phyloP scores from a whole-genome alignment of 1,140 invertebrate species.

The Pygmarrhopalites habei region DNA sequence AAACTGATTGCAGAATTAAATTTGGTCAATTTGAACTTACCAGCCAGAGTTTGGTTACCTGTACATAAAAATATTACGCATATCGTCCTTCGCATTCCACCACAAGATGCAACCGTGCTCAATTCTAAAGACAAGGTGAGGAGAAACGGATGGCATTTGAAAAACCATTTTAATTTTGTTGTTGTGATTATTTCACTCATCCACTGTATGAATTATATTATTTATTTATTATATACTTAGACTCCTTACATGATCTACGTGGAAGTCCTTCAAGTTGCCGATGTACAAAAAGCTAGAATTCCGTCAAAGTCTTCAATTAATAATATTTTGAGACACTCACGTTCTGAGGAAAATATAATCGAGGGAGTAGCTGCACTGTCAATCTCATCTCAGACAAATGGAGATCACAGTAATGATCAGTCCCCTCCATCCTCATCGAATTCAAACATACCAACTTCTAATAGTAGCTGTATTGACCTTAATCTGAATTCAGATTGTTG shows the following conservation, averaged over 20 bases:
- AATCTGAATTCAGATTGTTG: constrained; percentile 65
- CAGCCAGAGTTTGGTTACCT: constrained; percentile 94
- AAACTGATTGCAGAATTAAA: constrained; percentile 85
- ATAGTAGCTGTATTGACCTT: constrained; percentile 36
- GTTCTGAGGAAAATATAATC: constrained; percentile 83
- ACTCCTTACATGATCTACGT: constrained; percentile 97
- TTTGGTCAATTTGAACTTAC: constrained; percentile 90
- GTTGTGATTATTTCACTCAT: not conserved
- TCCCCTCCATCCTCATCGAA: constrained; percentile 27
- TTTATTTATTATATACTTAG: constrained; percentile 45
- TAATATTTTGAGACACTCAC: constrained; percentile 70
- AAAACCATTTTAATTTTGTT: too few relatives aligned
- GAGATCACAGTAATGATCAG: constrained; percentile 19
- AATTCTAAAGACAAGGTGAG: constrained; percentile 96
- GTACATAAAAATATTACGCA: constrained; percentile 62
- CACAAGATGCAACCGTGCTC: constrained; percentile 88
- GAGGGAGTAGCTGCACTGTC: constrained; percentile 33
- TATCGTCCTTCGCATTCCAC: constrained; percentile 85
- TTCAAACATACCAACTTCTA: constrained; percentile 27
- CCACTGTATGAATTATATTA: not conserved
- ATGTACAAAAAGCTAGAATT: constrained; percentile 66
- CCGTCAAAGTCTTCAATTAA: constrained; percentile 66
- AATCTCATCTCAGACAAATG: constrained; percentile 18
- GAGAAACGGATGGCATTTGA: too few relatives aligned
- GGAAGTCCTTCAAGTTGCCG: constrained; percentile 87